Conservation (phyloP, 2,113 vertebrate genomes). For the Malaclemys terrapin region DNA sequence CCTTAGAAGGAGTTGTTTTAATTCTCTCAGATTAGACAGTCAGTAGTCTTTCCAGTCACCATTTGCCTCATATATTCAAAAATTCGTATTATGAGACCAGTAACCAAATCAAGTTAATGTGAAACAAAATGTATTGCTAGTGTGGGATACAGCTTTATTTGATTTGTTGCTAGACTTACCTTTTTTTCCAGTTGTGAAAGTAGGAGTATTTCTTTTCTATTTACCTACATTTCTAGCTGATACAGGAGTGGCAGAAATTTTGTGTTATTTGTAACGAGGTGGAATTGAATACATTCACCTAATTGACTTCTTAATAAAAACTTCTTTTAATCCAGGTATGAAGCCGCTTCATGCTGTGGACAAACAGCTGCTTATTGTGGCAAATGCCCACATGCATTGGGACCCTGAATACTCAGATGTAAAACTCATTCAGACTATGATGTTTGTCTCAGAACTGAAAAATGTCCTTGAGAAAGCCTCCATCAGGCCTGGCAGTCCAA, state of each 20-base stretch:
- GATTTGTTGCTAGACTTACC: not conserved
- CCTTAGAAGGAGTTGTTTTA: not conserved
- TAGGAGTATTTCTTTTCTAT: not conserved
- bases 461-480: slow-evolving; percentile 95
- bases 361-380: slow-evolving; percentile 93
- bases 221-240: not conserved
- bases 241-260: not conserved
- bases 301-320: not conserved
- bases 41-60: not conserved
- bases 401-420: slow-evolving; percentile 98
- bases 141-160: not conserved
- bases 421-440: slow-evolving; percentile 98
- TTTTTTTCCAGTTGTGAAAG: not conserved
- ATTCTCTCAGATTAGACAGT: rapidly evolving
- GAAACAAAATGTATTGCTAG: not conserved
- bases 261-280: not conserved
- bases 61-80: not conserved
- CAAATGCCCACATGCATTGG: slow-evolving; percentile 99
- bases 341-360: slow-evolving; percentile 87
- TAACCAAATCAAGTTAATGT: not conserved
- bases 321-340: slow-evolving; percentile 78
- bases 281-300: not conserved
- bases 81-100: not conserved
- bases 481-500: slow-evolving; percentile 83
- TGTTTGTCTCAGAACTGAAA: slow-evolving; percentile 99